Percentiles rank a stretch among this genome's conserved stretches.
These are phyloP conservation scores for Ibycter americanus DNA, from an alignment of 2,797 vertebrate genomes.

Conservation along the genomic window DNA sequence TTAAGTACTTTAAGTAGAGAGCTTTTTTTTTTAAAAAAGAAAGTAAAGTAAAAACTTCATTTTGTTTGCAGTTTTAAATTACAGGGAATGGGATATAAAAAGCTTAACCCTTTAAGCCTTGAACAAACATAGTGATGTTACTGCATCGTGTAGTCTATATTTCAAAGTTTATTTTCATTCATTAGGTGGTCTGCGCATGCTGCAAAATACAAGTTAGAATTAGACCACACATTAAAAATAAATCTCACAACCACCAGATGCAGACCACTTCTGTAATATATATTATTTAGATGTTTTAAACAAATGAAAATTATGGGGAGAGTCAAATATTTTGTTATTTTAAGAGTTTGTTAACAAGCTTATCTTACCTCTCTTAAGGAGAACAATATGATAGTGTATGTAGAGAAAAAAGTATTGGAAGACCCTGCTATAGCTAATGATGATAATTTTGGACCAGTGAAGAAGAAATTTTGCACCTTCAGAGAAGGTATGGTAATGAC, in stretches of 20 bases:
- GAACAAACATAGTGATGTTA: not conserved
- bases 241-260: not conserved
- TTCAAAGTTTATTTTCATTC: not conserved
- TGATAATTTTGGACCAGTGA: slow-evolving; percentile 88
- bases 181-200: not conserved
- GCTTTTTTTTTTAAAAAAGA: not conserved
- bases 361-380: slow-evolving; percentile 68
- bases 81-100: not conserved
- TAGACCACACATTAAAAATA: not conserved
- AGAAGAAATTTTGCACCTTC: slow-evolving; percentile 96
- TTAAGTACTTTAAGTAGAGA: not conserved
- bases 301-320: not conserved
- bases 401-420: slow-evolving; percentile 95
- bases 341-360: not conserved
- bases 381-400: slow-evolving; percentile 94
- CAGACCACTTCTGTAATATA: not conserved
- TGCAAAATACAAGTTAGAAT: not conserved
- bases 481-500: slow-evolving; percentile 83
- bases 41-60: not conserved
- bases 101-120: not conserved
- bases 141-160: not conserved
- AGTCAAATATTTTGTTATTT: not conserved
- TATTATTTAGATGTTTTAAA: not conserved
- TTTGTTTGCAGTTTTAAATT: not conserved
- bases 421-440: slow-evolving; percentile 90